phyloP scores from a whole-genome alignment of 1,140 invertebrate species.

The Steinernema feltiae region DNA sequence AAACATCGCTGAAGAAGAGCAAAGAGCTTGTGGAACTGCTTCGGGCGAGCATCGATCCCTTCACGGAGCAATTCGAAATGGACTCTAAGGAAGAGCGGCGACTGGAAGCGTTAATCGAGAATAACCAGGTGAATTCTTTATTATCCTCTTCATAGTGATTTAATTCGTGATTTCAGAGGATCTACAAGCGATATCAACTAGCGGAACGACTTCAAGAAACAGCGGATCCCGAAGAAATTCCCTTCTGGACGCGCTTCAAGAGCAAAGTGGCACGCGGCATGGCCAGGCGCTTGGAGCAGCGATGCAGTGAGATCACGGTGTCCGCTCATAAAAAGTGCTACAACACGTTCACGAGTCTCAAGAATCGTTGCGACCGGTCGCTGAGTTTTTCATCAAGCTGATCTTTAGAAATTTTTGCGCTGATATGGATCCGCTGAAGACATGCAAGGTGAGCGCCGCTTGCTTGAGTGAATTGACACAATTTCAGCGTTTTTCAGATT shows the following conservation, averaged over 20 bases:
- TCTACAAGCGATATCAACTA: too few relatives aligned
- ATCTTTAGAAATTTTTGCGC: too few relatives aligned
- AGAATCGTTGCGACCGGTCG: conserved; percentile 15
- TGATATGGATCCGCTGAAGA: too few relatives aligned
- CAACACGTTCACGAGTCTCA: conserved; percentile 23
- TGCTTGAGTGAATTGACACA: too few relatives aligned
- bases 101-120: conserved; percentile 28
- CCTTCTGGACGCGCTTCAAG: conserved; percentile 36
- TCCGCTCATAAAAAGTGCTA: conserved; percentile 24
- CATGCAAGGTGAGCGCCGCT: too few relatives aligned
- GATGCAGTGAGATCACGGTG: conserved; percentile 34
- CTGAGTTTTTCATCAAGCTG: too few relatives aligned
- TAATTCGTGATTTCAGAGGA: too few relatives aligned
- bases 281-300: conserved; percentile 24
- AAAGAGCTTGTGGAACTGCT: conserved; percentile 19
- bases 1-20: background rate
- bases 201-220: background rate
- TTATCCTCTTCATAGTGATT: background rate
- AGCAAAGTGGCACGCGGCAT: conserved; percentile 27
- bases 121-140: conserved; percentile 7
- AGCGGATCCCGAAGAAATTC: conserved; percentile 12
- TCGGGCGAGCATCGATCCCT: conserved; percentile 32
- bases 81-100: conserved; percentile 35
- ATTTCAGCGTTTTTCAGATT: too few relatives aligned
- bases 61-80: conserved; percentile 25